These are phyloP conservation scores for Frankliniella fusca DNA, from an alignment of 2,888 invertebrate genomes.

Conservation along the genomic window DNA sequence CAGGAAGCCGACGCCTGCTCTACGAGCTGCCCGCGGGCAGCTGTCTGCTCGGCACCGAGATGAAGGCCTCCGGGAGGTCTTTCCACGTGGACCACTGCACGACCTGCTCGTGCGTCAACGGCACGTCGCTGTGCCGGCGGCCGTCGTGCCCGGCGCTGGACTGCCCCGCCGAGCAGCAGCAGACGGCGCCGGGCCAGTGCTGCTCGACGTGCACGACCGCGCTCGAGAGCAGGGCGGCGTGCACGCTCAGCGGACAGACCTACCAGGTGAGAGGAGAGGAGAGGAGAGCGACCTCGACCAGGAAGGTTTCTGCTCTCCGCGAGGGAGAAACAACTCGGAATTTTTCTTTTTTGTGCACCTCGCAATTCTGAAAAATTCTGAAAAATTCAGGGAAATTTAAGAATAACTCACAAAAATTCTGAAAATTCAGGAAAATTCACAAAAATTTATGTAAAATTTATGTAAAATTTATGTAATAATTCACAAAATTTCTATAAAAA, in stretches of 20 bases:
- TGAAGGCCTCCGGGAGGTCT: conserved; percentile 59
- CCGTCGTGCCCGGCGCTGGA: conserved; percentile 86
- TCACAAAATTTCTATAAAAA: no score
- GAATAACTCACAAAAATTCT: no score
- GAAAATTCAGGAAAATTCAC: no score
- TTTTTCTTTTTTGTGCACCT: no score
- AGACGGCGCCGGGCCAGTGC: conserved; percentile 60
- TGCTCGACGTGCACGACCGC: conserved; percentile 68
- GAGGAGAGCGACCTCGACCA: no score
- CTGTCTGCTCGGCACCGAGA: conserved; percentile 68
- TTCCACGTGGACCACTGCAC: conserved; percentile 73
- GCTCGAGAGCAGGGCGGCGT: conserved; percentile 65
- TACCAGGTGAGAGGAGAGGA: conserved; percentile 59
- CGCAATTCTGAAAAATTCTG: no score
- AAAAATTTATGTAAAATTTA: no score
- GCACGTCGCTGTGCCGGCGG: conserved; percentile 73
- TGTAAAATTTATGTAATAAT: no score
- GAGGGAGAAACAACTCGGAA: no score
- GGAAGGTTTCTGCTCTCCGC: no score
- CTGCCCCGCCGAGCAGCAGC: conserved; percentile 69
- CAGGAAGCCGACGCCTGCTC: conserved; percentile 50
- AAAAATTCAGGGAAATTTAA: no score
- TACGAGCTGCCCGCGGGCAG: conserved; percentile 50
- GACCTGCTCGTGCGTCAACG: conserved; percentile 74
- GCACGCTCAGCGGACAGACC: conserved; percentile 59